These are phyloP conservation scores for Drosophila tripunctata DNA, from an alignment of 2,888 invertebrate species.

Conservation along the genomic window DNA sequence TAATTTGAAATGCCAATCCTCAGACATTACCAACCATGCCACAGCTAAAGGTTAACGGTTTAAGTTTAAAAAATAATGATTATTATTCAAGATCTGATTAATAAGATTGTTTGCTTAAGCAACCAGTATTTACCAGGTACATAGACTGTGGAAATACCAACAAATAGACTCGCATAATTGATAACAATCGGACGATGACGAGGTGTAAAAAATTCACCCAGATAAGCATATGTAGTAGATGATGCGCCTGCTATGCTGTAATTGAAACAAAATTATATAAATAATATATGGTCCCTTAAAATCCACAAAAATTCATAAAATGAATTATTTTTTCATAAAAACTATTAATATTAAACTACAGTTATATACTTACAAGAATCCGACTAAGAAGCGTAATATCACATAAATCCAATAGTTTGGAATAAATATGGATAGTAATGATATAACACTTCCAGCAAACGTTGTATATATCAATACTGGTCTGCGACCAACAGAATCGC, in stretches of 20 bases:
- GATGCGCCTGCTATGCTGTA: conserved; percentile 84
- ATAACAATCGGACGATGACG: conserved; percentile 82
- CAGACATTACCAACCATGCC: conserved; percentile 81
- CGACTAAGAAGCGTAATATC: conserved; percentile 85
- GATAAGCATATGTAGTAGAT: conserved; percentile 84
- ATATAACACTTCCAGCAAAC: conserved; percentile 84
- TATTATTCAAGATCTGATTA: too few species aligned
- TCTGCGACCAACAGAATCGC: conserved; percentile 86
- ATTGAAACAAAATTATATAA: not conserved
- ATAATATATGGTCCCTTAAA: too few species aligned
- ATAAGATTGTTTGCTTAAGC: not conserved
- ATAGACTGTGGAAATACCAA: conserved; percentile 81
- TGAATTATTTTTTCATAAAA: too few species aligned
- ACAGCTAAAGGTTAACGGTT: conserved; percentile 51
- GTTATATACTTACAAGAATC: conserved; percentile 85
- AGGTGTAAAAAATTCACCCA: conserved; percentile 83
- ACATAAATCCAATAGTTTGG: conserved; percentile 85
- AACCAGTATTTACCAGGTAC: conserved; percentile 72
- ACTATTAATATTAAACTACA: too few species aligned
- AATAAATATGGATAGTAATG: conserved; percentile 85
- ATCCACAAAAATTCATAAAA: too few species aligned
- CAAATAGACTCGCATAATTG: conserved; percentile 83
- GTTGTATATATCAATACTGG: conserved; percentile 85
- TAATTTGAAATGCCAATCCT: conserved; percentile 78
- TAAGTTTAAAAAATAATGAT: not conserved